Evolutionary conservation across 2,113 vertebrate species (phyloP).

Genomic region (Cyprinus carpio): DNA sequence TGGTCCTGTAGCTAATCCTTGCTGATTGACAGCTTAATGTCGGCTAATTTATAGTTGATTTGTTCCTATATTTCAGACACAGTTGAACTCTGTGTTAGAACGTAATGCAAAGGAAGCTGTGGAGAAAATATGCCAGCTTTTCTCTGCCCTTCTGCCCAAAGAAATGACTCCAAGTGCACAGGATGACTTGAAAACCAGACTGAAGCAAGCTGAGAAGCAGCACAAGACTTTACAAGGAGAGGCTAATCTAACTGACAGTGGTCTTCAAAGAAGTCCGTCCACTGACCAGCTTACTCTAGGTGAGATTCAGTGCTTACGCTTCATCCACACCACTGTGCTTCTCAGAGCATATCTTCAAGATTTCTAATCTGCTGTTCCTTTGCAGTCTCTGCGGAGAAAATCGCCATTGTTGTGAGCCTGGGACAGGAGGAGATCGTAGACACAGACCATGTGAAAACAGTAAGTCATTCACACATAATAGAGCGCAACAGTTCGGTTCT

Average conservation of each 20-base stretch:
- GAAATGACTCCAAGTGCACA: conserved; percentile 44
- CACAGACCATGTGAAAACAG: neutral
- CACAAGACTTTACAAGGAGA: neutral
- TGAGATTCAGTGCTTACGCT: neutral
- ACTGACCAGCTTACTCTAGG: conserved; percentile 6
- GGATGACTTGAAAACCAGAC: conserved; percentile 58
- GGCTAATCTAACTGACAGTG: neutral
- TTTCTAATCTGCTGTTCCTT: neutral
- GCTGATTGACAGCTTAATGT: neutral
- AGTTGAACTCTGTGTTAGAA: conserved; percentile 63
- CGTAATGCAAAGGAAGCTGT: conserved; percentile 67
- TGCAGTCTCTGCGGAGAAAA: conserved; percentile 20
- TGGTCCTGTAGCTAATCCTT: neutral
- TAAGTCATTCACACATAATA: neutral
- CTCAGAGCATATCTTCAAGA: neutral
- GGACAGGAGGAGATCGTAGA: neutral
- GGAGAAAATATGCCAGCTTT: conserved; percentile 70
- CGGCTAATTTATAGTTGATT: neutral
- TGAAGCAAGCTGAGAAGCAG: conserved; percentile 50
- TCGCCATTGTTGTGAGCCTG: neutral
- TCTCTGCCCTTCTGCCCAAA: conserved; percentile 61
- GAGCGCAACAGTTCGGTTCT: neutral
- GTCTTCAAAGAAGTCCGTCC: neutral
- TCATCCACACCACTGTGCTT: neutral
- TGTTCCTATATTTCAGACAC: conserved; percentile 44